Base-by-base conservation (phyloP, 2,888 invertebrate genomes). In the Limnephilus marmoratus region DNA sequence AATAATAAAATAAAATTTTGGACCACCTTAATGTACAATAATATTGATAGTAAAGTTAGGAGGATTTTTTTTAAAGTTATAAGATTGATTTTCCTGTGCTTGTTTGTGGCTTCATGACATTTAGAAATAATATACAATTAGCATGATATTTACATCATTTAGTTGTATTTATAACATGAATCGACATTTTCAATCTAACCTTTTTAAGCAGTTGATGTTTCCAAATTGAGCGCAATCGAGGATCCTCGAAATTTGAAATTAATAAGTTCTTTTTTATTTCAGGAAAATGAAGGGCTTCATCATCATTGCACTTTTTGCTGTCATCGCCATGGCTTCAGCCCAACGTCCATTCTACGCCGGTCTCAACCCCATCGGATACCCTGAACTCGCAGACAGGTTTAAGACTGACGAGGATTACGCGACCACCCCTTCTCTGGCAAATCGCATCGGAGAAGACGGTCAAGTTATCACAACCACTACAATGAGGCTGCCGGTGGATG, bases 261-360 rank as follows among this genome's bases (percentile, higher is more conserved):
- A 7, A 15, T 37, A 15, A 85, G 41, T 45, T 45, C 12, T 45
- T 45, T 41, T 41, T 85, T 41, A 12, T 85, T 85, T 37, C 85
- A 85, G 85, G n/a, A 92, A 92, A 82, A 92, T 92, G 91, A 92
- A 91, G 53, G 31, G 31, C n/a, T 81, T 90, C 29, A 94, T 93
- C 94, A 94, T 94, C 94, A 94, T 95, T 92, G 53, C 94, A 4
- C 91, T 95, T 49, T 94, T 96, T 53, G 93, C 94, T 81, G 90
- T 95, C 34, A 94, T 94, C 18, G 94, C 94, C 37, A n/a, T 95
- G 37, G 95, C 94, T 3, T 94, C 95, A 88, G 96, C 96, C 1
- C 97, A 98, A 94, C 96, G 98, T 45, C 97, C 97, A 0, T 96
- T 96, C 88, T 98, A 97, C 94, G 97, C 97, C 5, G 97, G 97